Conservation (phyloP, 2,113 vertebrate species). For the Coryphaenoides rupestris region DNA sequence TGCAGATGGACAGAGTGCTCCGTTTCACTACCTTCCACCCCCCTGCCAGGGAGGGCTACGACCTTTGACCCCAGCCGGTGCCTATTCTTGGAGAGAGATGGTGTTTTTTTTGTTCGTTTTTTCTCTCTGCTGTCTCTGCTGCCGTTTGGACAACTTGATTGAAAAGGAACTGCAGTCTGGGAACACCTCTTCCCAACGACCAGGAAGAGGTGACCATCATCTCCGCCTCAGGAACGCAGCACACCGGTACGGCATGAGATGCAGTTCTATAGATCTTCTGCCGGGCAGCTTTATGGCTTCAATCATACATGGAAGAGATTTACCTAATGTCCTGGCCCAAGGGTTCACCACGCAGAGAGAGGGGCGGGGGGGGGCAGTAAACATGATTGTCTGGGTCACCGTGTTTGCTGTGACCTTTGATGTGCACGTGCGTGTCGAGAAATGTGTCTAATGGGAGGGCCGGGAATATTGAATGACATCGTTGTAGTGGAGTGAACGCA, state of each 20-base stretch:
- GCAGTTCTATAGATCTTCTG: conserved; percentile 7
- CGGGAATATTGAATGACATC: conserved; percentile 20
- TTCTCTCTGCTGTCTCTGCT: conserved; percentile 24
- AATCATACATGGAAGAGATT: conserved; percentile 36
- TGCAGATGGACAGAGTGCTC: conserved; percentile 58
- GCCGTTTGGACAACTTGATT: conserved; percentile 37
- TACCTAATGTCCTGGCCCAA: conserved; percentile 3
- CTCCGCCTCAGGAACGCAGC: conserved; percentile 1
- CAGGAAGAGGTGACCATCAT: conserved; percentile 2
- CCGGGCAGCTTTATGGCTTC: conserved; percentile 29
- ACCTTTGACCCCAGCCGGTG: conserved; percentile 61
- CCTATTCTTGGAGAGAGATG: conserved; percentile 24
- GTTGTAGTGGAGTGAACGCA: conserved; percentile 22
- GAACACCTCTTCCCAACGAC: conserved; percentile 18
- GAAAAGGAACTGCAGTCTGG: conserved; percentile 31
- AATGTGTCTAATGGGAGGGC: conserved; percentile 1
- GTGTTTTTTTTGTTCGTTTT: conserved; percentile 35
- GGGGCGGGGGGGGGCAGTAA: too few species aligned
- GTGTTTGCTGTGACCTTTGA: conserved; percentile 27
- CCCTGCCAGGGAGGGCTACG: conserved; percentile 32
- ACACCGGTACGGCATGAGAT: too few species aligned
- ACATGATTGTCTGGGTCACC: too few species aligned
- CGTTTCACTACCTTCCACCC: conserved; percentile 32
- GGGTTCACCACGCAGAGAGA: neutral
- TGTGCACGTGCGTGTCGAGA: conserved; percentile 18